Percentiles rank a stretch among this genome's conserved stretches.
phyloP scores from a whole-genome alignment of 2,113 vertebrate genomes.

The Monopterus albus region DNA sequence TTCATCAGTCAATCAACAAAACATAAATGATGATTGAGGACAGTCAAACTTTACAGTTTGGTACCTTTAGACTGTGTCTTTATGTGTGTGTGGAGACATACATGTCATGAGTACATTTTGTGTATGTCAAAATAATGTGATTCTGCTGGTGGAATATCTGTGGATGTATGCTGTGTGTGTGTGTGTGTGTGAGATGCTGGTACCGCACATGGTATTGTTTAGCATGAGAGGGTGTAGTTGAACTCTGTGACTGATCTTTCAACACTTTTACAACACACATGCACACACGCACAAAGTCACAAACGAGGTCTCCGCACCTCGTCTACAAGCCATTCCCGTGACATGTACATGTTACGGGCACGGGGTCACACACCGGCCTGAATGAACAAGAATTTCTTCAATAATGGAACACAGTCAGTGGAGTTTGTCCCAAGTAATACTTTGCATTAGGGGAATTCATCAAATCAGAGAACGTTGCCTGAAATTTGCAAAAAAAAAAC shows the following conservation, averaged over 20 bases:
- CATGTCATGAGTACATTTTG: too few relatives aligned
- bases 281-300: constrained; percentile 35
- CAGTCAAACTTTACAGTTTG: too few relatives aligned
- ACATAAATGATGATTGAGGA: too few relatives aligned
- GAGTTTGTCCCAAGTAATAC: not conserved
- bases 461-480: too few relatives aligned
- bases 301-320: constrained; percentile 56
- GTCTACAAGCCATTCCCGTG: constrained; percentile 37
- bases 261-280: constrained; percentile 54
- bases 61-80: too few relatives aligned
- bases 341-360: constrained; percentile 45
- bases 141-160: too few relatives aligned
- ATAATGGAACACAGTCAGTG: not conserved
- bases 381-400: not conserved
- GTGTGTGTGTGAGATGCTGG: constrained; percentile 8
- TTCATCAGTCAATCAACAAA: too few relatives aligned
- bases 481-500: too few relatives aligned
- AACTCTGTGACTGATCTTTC: constrained; percentile 68
- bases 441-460: not conserved
- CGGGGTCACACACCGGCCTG: constrained; percentile 31
- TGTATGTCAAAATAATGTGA: too few relatives aligned
- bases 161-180: constrained; percentile 7
- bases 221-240: constrained; percentile 41
- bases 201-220: constrained; percentile 64
- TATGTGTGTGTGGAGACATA: too few relatives aligned